Conservation (phyloP, 2,888 invertebrate species). For the Drosophila meridiana region DNA sequence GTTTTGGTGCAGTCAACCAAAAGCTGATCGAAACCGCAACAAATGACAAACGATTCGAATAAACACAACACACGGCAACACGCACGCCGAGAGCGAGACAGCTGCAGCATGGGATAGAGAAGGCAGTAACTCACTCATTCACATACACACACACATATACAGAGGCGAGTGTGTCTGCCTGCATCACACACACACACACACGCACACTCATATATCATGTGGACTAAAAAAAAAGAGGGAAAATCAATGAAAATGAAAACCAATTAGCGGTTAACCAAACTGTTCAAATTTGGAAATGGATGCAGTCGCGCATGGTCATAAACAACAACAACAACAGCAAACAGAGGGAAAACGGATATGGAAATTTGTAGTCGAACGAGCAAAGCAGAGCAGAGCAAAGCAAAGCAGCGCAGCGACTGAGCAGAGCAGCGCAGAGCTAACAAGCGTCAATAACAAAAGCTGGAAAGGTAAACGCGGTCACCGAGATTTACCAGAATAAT, state of each 20-base stretch:
- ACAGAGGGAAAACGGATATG: background rate
- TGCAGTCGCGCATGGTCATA: slow-evolving; percentile 73
- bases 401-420: background rate
- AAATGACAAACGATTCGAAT: slow-evolving; percentile 76
- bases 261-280: slow-evolving; percentile 79
- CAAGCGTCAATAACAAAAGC: slow-evolving; percentile 27
- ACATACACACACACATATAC: slow-evolving; percentile 3
- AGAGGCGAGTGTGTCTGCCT: background rate
- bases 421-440: slow-evolving; percentile 6
- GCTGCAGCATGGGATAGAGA: background rate
- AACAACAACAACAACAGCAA: slow-evolving; percentile 52
- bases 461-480: slow-evolving; percentile 51
- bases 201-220: slow-evolving; percentile 21
- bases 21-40: slow-evolving; percentile 75
- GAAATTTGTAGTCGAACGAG: slow-evolving; percentile 28
- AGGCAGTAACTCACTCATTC: background rate
- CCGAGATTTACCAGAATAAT: slow-evolving; percentile 62
- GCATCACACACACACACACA: slow-evolving; percentile 11
- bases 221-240: slow-evolving; percentile 46
- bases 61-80: slow-evolving; percentile 46
- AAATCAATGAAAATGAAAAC: slow-evolving; percentile 80
- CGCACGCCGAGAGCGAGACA: background rate
- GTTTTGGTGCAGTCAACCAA: slow-evolving; percentile 57
- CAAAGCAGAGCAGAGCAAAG: slow-evolving; percentile 10
- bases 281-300: slow-evolving; percentile 80